Evolutionary conservation across 2,797 vertebrate genomes (phyloP).

Genomic region (Hippopotamyrus pictus): DNA sequence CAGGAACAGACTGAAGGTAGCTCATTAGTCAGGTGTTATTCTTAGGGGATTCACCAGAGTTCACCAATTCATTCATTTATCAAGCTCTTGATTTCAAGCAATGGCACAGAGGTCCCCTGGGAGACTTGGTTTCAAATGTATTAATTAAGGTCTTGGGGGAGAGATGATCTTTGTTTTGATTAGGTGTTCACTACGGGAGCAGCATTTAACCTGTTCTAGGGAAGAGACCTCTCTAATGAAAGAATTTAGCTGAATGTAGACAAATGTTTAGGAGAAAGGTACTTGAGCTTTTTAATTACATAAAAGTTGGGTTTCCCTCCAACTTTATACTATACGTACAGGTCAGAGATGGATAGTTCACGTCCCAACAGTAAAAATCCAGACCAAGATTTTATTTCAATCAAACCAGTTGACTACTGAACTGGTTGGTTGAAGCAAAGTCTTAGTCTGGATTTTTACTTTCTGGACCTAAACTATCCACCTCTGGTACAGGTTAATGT

Average conservation of each 20-base stretch:
- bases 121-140: neutral
- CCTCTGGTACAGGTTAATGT: neutral
- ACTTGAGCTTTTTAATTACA: neutral
- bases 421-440: neutral
- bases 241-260: neutral
- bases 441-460: neutral
- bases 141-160: neutral
- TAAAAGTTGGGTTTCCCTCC: neutral
- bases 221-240: neutral
- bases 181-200: neutral
- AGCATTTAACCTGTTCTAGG: neutral
- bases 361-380: neutral
- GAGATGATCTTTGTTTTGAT: neutral
- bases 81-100: neutral
- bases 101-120: neutral
- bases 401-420: neutral
- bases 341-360: neutral
- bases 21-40: neutral
- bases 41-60: neutral
- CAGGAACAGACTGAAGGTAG: neutral
- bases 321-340: neutral
- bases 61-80: neutral
- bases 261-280: neutral
- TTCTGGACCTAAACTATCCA: neutral
- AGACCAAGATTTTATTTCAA: neutral